These are phyloP conservation scores for Itoplectis maculator DNA, from an alignment of 2,888 invertebrate genomes.

Conservation along the genomic window DNA sequence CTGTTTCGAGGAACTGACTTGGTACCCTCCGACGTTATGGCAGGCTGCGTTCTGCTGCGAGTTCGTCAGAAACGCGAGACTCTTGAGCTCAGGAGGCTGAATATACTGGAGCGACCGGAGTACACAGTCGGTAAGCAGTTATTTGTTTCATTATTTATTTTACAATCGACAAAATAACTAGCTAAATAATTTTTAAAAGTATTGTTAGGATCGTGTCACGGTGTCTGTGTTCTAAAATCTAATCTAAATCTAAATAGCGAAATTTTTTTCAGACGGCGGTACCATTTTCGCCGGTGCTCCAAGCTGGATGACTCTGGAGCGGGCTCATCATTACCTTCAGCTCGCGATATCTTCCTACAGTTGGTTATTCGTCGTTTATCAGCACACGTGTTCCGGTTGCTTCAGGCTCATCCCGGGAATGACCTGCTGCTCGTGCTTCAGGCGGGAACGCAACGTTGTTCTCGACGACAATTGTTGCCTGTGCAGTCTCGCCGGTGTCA, in stretches of 20 bases:
- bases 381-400: slow-evolving; percentile 90
- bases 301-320: slow-evolving; percentile 92
- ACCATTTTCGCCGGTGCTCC: slow-evolving; percentile 88
- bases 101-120: slow-evolving; percentile 88
- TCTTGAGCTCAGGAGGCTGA: slow-evolving; percentile 89
- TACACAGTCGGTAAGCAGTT: slow-evolving; percentile 87
- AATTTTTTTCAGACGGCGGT: slow-evolving; percentile 75
- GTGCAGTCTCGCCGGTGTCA: slow-evolving; percentile 94
- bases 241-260: not conserved
- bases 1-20: slow-evolving; percentile 94
- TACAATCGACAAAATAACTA: not conserved
- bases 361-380: slow-evolving; percentile 94
- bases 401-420: slow-evolving; percentile 89
- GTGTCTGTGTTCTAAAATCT: not conserved
- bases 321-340: slow-evolving; percentile 91
- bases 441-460: slow-evolving; percentile 87
- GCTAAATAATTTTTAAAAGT: not conserved
- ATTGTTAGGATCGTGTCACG: no score
- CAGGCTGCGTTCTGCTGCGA: slow-evolving; percentile 93
- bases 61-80: slow-evolving; percentile 91
- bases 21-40: slow-evolving; percentile 95
- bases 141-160: not conserved
- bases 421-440: slow-evolving; percentile 90
- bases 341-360: slow-evolving; percentile 94
- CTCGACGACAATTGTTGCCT: slow-evolving; percentile 96